Evolutionary conservation across 1,140 invertebrate species (phyloP), one percentile per base, ranked within the genome.

Genomic region (Chelonus insularis): DNA sequence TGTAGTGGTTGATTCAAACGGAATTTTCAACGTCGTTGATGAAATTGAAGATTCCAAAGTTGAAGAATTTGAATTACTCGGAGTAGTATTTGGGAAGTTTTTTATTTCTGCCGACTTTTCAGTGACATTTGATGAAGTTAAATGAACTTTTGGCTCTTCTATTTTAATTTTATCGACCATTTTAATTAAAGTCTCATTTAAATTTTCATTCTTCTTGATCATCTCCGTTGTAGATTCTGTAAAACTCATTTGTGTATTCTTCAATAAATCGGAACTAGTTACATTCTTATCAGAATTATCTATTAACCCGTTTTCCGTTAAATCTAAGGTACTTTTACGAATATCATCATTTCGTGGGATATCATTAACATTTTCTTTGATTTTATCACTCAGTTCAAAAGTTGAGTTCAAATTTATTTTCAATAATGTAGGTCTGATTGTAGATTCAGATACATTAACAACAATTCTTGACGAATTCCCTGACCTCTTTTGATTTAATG

Each of bases 291-390:
- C 37, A 12, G 58, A 60, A 9, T 62, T 57, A 57, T 73, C 70
- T 32, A 64, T 71, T 59, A 73, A 66, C 4, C 65, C 68, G 25
- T 72, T 73, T 23, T 66, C 68, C 2, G 68, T 70, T 21, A 72
- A 57, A 23, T 73, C 70, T 16, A 68, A 34, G 12, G 23, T 62
- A 5, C 57, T 50, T 47, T 59, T 64, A 16, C 21, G 62, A 8
- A 55, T 50, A 6, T 43, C 16, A 4, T 61, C 60, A 37, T 66
- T 65, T 25, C 25, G n/a, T 11, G 47, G 54, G 9, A 57, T 36
- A 32, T 50, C 23, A 59, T 62, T 41, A 32, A 64, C 48, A 20
- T 39, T 39, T 2, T 43, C 48, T 14, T 45, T 41, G 14, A 43
- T 20, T 18, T 43, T 58, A 29, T 29, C 25, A 29, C 9, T 56